Evolutionary conservation across 2,797 vertebrate species (phyloP), one percentile per base, ranked within the genome.

Genomic region (Mastacembelus armatus): DNA sequence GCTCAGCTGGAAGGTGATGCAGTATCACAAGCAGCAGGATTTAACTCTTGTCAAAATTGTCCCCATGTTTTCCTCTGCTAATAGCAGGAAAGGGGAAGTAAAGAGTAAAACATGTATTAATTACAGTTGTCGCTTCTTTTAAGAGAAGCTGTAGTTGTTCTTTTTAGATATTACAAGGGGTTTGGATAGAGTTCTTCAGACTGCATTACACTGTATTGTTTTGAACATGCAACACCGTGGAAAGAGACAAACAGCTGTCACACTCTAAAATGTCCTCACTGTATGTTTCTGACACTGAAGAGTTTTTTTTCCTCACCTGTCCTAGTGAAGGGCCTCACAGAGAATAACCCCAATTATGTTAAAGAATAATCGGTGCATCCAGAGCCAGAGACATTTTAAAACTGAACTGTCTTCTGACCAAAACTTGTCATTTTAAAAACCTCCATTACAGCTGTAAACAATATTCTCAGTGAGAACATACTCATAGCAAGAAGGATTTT

Each of bases 1-100:
- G 36, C 47, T 77, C 40, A 27, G 52, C 44, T 74, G 61, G 74
- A 50, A 81, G 72, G 43, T 72, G 66, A 68, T 50, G 2, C 43
- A 52, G 27, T 24, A 63, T 49, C 49, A 62, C 57, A 67, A 74
- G 62, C 58, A 69, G 55, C 67, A 57, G 64, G 61, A 78, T 76
- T 65, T 72, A 58, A 64, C 58, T 62, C 68, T 74, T 66, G 64
- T 47, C 69, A 78, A 74, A 74, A 75, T 30, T 73, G 27, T 35
- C 33, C 18, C 32, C 44, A 73, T 75, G 47, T 62, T 73, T 77
- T 64, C 68, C 47, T 65, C 52, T 61, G 71, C 72, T 83, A 77
- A 83, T 68, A 48, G 55, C 14, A 44, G 26, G 43, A 64, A 71
- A 47, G 67, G 40, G 36, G 57, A 36, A 66, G 42, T n/a, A 26